Evolutionary conservation across 2,113 vertebrate species (phyloP), one percentile per base, ranked within the genome.

Genomic region (Ceratotherium simum): DNA sequence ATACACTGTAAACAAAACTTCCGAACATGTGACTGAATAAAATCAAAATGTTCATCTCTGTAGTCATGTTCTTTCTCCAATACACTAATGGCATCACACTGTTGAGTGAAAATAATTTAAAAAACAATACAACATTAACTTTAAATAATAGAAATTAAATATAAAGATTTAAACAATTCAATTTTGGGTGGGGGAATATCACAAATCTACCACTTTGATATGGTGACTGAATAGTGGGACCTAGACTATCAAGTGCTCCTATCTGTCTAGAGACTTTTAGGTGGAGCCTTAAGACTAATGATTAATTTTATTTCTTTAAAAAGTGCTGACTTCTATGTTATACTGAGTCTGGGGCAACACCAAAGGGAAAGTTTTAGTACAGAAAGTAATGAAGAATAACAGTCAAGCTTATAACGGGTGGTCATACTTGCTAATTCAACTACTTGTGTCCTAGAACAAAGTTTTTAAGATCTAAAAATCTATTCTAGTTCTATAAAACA

Each of bases 61-160:
- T 99, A 99, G 99, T 99, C 99, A 33, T 99, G 99, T 94, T 99
- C 99, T 98, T 99, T 99, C 99, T 99, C 99, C 99, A 99, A 97
- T 64, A 99, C 98, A 96, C 99, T 99, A 99, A 99, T 99, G 93
- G 99, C 99, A 98, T 99, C 99, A 98, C 99, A 99, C 99, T 99
- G 98, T 97, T 95, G 96, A 98, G 90, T 93, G 67, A 97, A 98
- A 95, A 79, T 54, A 97, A 97, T 94, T 90, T 48, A 29, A 56
- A 69, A 58, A 86, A 83, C 12, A 96, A 65, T 13, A 96, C 23
- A 54, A 51, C 0, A 72, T 82, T 91, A 97, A 62, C 29, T 88
- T 65, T 42, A 88, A 94, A 93, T 36, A 91, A 91, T 70, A 17
- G 72, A 76, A 76, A 91, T 48, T 91, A 87, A 92, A 86, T 31